Conservation (phyloP, 2,797 vertebrate species). For the Xenops minutus region DNA sequence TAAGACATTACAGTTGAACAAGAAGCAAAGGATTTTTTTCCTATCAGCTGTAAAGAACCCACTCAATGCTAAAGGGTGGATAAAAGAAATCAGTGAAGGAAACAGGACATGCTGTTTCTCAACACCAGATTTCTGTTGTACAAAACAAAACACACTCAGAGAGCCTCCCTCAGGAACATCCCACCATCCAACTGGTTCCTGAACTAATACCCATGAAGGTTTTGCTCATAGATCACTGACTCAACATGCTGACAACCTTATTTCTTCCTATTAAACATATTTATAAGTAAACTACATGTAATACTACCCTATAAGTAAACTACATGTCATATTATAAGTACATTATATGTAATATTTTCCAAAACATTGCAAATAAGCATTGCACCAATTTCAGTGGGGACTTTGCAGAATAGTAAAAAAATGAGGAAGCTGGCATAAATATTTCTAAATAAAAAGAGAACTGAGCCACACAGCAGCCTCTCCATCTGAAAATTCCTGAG, state of each 20-base stretch:
- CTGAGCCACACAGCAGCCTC: not conserved
- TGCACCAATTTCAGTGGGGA: not conserved
- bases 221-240: not conserved
- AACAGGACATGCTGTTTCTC: not conserved
- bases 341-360: not conserved
- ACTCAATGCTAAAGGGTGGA: not conserved
- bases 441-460: not conserved
- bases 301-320: not conserved
- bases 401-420: not conserved
- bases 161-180: not conserved
- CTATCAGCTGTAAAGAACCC: not conserved
- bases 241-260: not conserved
- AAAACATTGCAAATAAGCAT: not conserved
- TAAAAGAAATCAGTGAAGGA: not conserved
- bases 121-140: not conserved
- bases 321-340: too few species aligned
- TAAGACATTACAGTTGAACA: not conserved
- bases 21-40: not conserved
- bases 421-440: rapidly evolving
- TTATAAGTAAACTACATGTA: not conserved
- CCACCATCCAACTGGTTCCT: not conserved
- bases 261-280: not conserved
- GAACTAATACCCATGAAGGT: not conserved
- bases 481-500: not conserved
- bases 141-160: not conserved